Base-by-base conservation (phyloP, 2,888 invertebrate species). In the Patella pellucida region DNA sequence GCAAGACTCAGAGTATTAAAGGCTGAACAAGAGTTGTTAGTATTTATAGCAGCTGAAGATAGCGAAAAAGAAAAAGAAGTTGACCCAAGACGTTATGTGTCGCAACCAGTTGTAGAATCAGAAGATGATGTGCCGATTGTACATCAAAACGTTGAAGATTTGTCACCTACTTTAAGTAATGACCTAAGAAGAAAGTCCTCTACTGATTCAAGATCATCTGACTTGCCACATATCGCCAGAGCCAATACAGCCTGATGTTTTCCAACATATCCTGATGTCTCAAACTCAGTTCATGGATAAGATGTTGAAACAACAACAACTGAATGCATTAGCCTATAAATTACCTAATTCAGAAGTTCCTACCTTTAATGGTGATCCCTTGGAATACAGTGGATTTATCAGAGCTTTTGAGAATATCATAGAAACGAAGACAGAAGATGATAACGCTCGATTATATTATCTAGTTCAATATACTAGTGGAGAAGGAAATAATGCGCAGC, bases 391-490 rank as follows among this genome's bases (percentile, higher is more conserved):
- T 14, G 62, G 62, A 62, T 62, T 62, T 2, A 19, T 62, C n/a
- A 62, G 62, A 62, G 62, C 62, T 12, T 62, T 62, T 62, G 62
- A 62, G 12, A 69, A 69, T 16, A 16, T 41, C 15, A 69, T 69
- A 19, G 62, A 62, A 62, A 23, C 62, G 23, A 62, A 62, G 23
- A 62, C 62, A 19, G 23, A 62, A 62, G 62, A 62, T 62, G 19
- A 62, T 19, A 62, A 62, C 12, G 62, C 62, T 11, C n/a, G 62
- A 62, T 12, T 62, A 14, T 62, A 62, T 23, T 62, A 62, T 62
- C 67, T 75, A 7, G 76, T 74, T n/a, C 76, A 73, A 41, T 73
- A 50, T 52, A 75, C 72, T 9, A 27, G 19, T 15, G 76, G 68
- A 14, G 72, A 73, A 75, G 15, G 52, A 52, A 9, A 54, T 76